Percentiles rank a stretch among this genome's conserved stretches.
Evolutionary conservation across 2,113 vertebrate species (phyloP).

Genomic region (Lasiurus cinereus): DNA sequence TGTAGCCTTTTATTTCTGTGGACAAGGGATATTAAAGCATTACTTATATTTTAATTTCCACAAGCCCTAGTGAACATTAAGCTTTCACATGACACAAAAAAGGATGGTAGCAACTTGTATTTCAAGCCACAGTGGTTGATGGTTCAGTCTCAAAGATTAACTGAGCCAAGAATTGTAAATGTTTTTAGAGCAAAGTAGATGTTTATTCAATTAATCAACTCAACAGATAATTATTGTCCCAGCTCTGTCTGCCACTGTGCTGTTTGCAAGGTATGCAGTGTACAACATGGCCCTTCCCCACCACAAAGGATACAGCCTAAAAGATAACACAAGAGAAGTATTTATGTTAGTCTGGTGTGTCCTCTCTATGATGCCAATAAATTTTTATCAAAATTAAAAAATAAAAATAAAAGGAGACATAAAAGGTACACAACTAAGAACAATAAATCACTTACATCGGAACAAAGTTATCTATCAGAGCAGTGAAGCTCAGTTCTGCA

Average conservation of each 20-base stretch:
- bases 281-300: not conserved
- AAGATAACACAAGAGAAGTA: not conserved
- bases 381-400: not conserved
- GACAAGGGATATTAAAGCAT: constrained; percentile 10
- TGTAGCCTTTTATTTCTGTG: constrained; percentile 17
- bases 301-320: not conserved
- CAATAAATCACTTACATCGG: not conserved
- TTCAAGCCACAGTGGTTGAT: constrained; percentile 6
- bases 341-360: too few relatives aligned
- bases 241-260: not conserved
- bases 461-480: not conserved
- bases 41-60: constrained; percentile 36
- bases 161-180: not conserved
- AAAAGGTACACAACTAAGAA: not conserved
- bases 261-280: not conserved
- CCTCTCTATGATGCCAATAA: not conserved
- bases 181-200: constrained; percentile 42
- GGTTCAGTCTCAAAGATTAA: not conserved
- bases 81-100: not conserved
- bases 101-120: not conserved
- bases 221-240: not conserved
- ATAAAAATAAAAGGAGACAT: not conserved
- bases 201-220: constrained; percentile 20
- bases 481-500: not conserved
- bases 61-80: not conserved